phyloP scores from a whole-genome alignment of 2,888 invertebrate genomes.

The Sicus ferrugineus region DNA sequence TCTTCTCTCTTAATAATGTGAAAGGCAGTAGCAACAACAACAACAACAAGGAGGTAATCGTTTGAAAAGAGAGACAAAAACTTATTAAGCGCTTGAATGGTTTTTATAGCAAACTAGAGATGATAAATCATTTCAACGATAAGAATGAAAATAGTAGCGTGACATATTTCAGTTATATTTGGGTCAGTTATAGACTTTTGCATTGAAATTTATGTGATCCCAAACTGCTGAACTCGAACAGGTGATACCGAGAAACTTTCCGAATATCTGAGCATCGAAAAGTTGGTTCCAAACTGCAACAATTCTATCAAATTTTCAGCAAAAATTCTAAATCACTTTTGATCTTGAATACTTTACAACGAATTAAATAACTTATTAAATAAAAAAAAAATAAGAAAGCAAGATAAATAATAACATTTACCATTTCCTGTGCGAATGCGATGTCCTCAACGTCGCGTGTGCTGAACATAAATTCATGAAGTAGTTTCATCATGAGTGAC shows the following conservation, averaged over 20 bases:
- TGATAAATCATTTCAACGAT: neutral
- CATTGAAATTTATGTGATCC: too few species aligned
- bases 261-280: too few species aligned
- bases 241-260: too few species aligned
- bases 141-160: neutral
- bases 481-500: conserved; percentile 55
- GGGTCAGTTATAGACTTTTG: too few species aligned
- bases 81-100: conserved; percentile 24
- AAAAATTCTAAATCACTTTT: neutral
- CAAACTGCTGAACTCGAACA: too few species aligned
- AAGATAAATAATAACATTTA: too few species aligned
- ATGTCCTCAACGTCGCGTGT: conserved; percentile 63
- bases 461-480: conserved; percentile 64
- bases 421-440: conserved; percentile 63
- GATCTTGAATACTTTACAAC: neutral
- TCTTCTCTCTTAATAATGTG: neutral
- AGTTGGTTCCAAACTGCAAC: too few species aligned
- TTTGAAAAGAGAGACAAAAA: neutral
- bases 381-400: neutral
- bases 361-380: neutral
- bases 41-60: too few species aligned
- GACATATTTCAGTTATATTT: too few species aligned
- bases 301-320: too few species aligned
- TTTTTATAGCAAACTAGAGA: conserved; percentile 5
- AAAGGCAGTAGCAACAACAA: neutral